A percentile compares a stretch with the other conserved stretches of the same genome.
Evolutionary conservation across 2,888 invertebrate genomes (phyloP).

Genomic region (Meghimatium bilineatum): DNA sequence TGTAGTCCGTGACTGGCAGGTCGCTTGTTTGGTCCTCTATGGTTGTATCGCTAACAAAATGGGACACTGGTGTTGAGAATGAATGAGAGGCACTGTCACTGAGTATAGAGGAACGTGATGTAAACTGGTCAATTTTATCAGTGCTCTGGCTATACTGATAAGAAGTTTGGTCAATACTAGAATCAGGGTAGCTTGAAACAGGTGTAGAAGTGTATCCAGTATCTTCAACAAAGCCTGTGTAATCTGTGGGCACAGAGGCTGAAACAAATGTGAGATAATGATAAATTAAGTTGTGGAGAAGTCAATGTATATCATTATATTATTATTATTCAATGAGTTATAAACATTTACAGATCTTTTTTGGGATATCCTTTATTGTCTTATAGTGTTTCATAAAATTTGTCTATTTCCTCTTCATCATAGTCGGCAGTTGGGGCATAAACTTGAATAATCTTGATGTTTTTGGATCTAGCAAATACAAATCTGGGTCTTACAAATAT

Average conservation of each 20-base stretch:
- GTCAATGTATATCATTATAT: no score
- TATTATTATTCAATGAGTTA: no score
- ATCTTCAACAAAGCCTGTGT: background rate
- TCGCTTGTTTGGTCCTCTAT: background rate
- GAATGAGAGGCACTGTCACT: background rate
- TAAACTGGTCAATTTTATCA: background rate
- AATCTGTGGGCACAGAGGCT: constrained; percentile 3
- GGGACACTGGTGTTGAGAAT: background rate
- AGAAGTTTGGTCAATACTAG: background rate
- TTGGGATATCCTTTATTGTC: no score
- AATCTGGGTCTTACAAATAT: no score
- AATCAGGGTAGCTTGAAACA: background rate
- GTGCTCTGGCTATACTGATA: constrained; percentile 15
- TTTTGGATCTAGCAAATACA: no score
- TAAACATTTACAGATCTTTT: no score
- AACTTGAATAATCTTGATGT: no score
- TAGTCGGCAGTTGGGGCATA: no score
- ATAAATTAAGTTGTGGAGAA: no score
- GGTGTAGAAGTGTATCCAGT: background rate
- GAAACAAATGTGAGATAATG: background rate
- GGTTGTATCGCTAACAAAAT: background rate
- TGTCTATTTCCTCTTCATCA: no score
- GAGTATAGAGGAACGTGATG: background rate
- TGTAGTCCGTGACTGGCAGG: constrained; percentile 7
- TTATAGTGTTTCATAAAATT: no score